Percentiles rank a stretch among this genome's conserved stretches.
These are phyloP conservation scores for Genyomyrus donnyi DNA, from an alignment of 2,113 vertebrate genomes.

Conservation along the genomic window DNA sequence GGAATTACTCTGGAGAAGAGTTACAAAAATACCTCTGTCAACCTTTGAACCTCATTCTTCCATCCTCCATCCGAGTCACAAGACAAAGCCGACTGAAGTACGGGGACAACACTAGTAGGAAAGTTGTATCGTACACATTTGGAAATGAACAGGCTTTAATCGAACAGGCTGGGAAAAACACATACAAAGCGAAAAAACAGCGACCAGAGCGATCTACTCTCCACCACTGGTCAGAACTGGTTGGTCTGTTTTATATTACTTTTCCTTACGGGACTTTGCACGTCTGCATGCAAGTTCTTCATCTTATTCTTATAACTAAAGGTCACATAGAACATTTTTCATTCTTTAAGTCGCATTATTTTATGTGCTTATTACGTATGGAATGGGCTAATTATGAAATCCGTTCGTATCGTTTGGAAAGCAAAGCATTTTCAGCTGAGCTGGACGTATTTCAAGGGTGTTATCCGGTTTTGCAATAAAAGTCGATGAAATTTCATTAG, in stretches of 20 bases:
- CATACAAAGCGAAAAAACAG: not conserved
- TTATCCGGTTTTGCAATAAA: not conserved
- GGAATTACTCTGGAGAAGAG: conserved; percentile 34
- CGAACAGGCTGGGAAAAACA: not conserved
- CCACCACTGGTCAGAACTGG: not conserved
- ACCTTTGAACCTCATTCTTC: conserved; percentile 62
- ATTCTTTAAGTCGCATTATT: not conserved
- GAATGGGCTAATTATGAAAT: not conserved
- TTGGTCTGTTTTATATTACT: not conserved
- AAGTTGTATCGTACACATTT: not conserved
- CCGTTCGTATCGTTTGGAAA: not conserved
- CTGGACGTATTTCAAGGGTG: not conserved
- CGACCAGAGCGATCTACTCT: not conserved
- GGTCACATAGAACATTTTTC: not conserved
- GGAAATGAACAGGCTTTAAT: conserved; percentile 1
- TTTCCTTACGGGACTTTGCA: not conserved
- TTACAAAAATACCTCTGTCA: conserved; percentile 34
- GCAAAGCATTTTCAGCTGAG: not conserved
- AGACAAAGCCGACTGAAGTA: conserved; percentile 39
- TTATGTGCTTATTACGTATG: not conserved
- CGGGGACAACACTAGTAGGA: not conserved
- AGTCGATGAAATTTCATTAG: not conserved
- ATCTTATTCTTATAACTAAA: not conserved
- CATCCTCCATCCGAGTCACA: conserved; percentile 51
- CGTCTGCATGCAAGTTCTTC: not conserved